These are phyloP conservation scores for Piscicola geometra DNA, from an alignment of 2,888 invertebrate genomes.

Conservation along the genomic window DNA sequence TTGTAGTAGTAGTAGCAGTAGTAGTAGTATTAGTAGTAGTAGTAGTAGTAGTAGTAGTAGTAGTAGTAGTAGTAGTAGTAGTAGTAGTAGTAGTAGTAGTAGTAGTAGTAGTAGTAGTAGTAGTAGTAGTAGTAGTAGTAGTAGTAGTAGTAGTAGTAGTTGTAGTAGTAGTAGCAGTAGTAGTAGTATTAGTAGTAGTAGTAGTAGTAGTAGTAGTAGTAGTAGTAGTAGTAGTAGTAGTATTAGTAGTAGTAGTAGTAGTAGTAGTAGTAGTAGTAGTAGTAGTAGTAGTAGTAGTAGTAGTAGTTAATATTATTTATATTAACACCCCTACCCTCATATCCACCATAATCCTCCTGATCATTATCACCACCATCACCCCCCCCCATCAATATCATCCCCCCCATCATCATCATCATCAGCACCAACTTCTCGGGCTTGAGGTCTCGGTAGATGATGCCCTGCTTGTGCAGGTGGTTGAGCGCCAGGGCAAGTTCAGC, in stretches of 20 bases:
- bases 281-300: no score
- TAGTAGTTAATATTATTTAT: no score
- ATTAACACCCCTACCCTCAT: no score
- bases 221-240: no score
- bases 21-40: no score
- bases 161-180: no score
- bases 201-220: no score
- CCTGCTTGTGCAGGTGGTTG: constrained; percentile 90
- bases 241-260: no score
- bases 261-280: no score
- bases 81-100: constrained; percentile 28
- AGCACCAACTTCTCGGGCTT: constrained; percentile 82
- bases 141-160: constrained; percentile 28
- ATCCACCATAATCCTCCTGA: background rate
- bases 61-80: constrained; percentile 26
- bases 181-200: no score
- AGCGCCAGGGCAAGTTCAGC: constrained; percentile 94
- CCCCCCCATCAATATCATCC: background rate
- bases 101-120: constrained; percentile 27
- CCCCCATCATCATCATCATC: background rate
- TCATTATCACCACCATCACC: background rate
- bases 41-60: constrained; percentile 15
- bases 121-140: constrained; percentile 28
- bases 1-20: constrained; percentile 25
- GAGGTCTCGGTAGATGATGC: constrained; percentile 96